Base-by-base conservation (phyloP, 2,888 invertebrate genomes). In the Ecliptopera silaceata region DNA sequence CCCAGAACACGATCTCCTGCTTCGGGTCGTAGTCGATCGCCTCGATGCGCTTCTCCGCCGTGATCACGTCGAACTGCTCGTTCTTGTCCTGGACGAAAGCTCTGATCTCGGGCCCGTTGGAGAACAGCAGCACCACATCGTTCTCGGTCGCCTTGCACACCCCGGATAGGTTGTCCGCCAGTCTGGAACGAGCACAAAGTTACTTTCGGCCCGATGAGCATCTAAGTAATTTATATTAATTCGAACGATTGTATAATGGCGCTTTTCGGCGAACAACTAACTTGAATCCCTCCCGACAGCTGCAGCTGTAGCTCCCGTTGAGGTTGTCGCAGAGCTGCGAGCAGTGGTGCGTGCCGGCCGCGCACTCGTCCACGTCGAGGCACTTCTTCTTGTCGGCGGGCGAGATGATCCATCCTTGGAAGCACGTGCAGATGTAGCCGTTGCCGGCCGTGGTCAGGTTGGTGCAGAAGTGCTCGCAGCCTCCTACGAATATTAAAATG, bases 311-410 rank as follows among this genome's bases (percentile, higher is more conserved):
- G 58, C 95, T 93, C 75, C 99, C 99, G 76, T 99, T 98, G 45
- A 97, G 84, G 82, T 99, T 99, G 51, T 93, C 93, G 77, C 99
- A 99, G 32, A 96, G 90, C 76, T 99, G 99, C 1, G 98, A 97
- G 88, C 99, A 99, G 61, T 96, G 95, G 84, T 97, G 97, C 18
- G 93, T 93, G 54, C 96, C 96, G 15, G 94, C 93, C 0, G 93
- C 91, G 77, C 99, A 99, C 85, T 99, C 99, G 84, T 99, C 95
- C 12, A 98, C 93, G 81, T 99, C 99, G 63, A 94, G 90, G 78
- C 98, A 98, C 62, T 94, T 93, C 86, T 98, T 98, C 61, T 95
- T 93, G 81, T 97, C 97, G 3, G 93, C 93, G 36, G 93, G 91
- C 1, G 96, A 94, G 57, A 96, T 96, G 70, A 97, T 96, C 86